Base-by-base conservation (phyloP, 2,113 vertebrate species). In the Eira barbara region DNA sequence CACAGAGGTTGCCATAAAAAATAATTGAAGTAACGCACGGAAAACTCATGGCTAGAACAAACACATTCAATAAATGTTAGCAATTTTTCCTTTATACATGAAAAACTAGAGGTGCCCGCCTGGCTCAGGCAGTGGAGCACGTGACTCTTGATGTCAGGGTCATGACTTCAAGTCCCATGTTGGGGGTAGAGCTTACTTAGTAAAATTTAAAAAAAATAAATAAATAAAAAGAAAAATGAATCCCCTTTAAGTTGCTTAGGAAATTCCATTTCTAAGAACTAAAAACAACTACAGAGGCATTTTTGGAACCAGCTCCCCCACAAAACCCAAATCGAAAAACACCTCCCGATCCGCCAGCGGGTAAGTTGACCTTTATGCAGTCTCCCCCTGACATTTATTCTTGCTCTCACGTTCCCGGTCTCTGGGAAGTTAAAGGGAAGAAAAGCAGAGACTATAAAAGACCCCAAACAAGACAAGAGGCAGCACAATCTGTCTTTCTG, bases 201-300 rank as follows among this genome's bases (percentile, higher is more conserved):
- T 36, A 69, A 69, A 69, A 47, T 45, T 29, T 0, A 47, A 78
- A 18, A 78, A 29, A 4, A 39, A 73, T 4, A 52, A n/a, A n/a
- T n/a, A n/a, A n/a, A n/a, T n/a, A n/a, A 63, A 39, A 27, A 81
- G 61, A 42, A 17, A 89, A 73, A 82, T 4, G 4, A 42, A 71
- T 52, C 49, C 18, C 6, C 36, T 88, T 79, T 34, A 96, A 61
- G 15, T 69, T 57, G 18, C 47, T 80, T 80, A 81, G 27, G 61
- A 82, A 52, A 47, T 47, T 83, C 36, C 59, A 78, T 47, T 49
- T n/a, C 21, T 91, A 86, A 94, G 74, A 97, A 95, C 57, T 73
- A 49, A 94, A 95, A 76, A 86, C 57, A 89, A 69, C 15, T 18
- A 86, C 11, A 31, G 78, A 1, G 25, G 5, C n/a, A 25, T 59